Base-by-base conservation (phyloP, 2,113 vertebrate genomes). In the Promerops cafer region DNA sequence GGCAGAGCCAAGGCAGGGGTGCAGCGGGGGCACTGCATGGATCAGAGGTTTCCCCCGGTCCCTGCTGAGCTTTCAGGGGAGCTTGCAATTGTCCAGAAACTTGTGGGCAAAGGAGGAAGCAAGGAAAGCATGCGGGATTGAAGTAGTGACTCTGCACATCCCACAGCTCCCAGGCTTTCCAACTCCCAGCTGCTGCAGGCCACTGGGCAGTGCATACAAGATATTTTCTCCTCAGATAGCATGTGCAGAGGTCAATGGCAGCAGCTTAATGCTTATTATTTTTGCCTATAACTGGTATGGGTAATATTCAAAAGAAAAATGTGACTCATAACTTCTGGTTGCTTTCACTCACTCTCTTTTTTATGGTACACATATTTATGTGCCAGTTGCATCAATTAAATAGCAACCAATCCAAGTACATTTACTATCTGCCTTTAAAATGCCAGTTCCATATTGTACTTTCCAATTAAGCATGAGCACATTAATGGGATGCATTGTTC, bases 341-440 rank as follows among this genome's bases (percentile, higher is more conserved):
- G 16, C 76, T 92, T 96, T 79, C 63, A 49, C 42, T 71, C 2
- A 2, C 28, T 91, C 65, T 92, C 44, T 91, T 69, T 93, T 96
- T 95, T 90, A 92, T 71, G 88, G 56, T 96, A 75, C 6, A 3
- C 89, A 53, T 75, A 42, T 91, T 77, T 91, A 53, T 93, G n/a
- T 95, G 87, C 82, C 95, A 96, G 78, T 96, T 97, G 89, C 95
- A 98, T 97, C 96, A 97, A 95, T 96, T 97, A 97, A 96, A 95
- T 87, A 95, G 77, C 92, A 97, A 97, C 89, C 94, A 96, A 95
- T 97, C 96, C 92, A 96, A 97, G 87, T 93, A 96, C 94, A 91
- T 96, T 96, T 97, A 94, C 95, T 95, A 82, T 94, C 96, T 97
- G 94, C 93, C 77, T 97, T 97, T 97, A 97, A 98, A 97, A 97